A percentile compares a stretch with the other conserved stretches of the same genome.
phyloP scores from a whole-genome alignment of 2,888 invertebrate species.

The Lasiommata megera region DNA sequence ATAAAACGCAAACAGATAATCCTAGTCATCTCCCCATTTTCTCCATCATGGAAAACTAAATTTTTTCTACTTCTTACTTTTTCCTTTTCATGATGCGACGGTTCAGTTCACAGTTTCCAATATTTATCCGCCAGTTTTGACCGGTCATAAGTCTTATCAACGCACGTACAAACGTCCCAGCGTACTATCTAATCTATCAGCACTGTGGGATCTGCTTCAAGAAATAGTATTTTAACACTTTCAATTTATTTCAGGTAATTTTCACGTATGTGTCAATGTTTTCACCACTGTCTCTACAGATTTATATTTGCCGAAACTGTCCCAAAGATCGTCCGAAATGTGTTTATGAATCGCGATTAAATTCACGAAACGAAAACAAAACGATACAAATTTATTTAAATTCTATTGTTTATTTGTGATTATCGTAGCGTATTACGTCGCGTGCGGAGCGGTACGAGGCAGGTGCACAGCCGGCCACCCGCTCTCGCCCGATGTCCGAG shows the following conservation, averaged over 20 bases:
- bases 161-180: constrained; percentile 71
- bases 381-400: constrained; percentile 32
- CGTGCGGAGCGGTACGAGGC: constrained; percentile 65
- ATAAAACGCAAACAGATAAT: constrained; percentile 44
- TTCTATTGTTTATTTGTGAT: constrained; percentile 63
- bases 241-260: constrained; percentile 15
- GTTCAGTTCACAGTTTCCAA: constrained; percentile 52
- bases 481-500: constrained; percentile 82
- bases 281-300: constrained; percentile 47
- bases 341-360: constrained; percentile 38
- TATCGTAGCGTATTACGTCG: constrained; percentile 59
- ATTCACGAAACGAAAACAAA: constrained; percentile 35
- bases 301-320: constrained; percentile 24
- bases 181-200: constrained; percentile 71
- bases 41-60: constrained; percentile 43
- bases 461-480: constrained; percentile 79
- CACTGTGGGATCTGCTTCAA: constrained; percentile 69
- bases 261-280: constrained; percentile 26
- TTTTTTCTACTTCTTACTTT: constrained; percentile 57
- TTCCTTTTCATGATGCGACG: constrained; percentile 71
- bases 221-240: constrained; percentile 36
- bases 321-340: constrained; percentile 36
- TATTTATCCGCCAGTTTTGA: constrained; percentile 61
- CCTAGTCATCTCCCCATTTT: constrained; percentile 63
- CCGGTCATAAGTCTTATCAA: constrained; percentile 73